Percentiles rank a stretch among this genome's conserved stretches.
These are phyloP conservation scores for Pygmarrhopalites habei DNA, from an alignment of 1,140 invertebrate species.

Conservation along the genomic window DNA sequence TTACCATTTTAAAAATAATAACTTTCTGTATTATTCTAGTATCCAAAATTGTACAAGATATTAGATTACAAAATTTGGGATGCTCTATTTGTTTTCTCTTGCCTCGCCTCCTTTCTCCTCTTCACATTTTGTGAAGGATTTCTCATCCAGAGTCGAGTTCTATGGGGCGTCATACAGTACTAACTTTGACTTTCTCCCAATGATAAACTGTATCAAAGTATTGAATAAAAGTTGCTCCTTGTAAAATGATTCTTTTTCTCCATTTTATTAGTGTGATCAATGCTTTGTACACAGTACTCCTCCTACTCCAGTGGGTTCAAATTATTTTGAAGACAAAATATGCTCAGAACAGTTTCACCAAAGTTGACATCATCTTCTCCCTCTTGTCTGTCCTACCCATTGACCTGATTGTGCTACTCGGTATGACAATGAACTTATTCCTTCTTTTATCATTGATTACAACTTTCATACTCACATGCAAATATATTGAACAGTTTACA, in stretches of 20 bases:
- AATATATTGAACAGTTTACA: no score
- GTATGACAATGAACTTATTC: neutral
- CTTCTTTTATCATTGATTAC: no score
- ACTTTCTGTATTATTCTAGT: constrained; percentile 2
- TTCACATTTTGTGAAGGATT: constrained; percentile 36
- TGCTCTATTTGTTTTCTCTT: constrained; percentile 19
- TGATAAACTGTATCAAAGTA: no score
- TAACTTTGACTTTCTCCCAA: neutral
- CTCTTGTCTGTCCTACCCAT: constrained; percentile 24
- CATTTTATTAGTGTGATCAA: constrained; percentile 18
- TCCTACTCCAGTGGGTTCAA: constrained; percentile 29
- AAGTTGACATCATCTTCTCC: constrained; percentile 23
- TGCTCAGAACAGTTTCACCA: constrained; percentile 28
- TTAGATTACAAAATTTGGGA: constrained; percentile 24
- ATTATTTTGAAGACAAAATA: constrained; percentile 32
- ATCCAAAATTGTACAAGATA: constrained; percentile 12
- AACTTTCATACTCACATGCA: no score
- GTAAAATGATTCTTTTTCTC: no score
- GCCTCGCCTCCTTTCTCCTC: constrained; percentile 24
- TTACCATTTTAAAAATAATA: neutral
- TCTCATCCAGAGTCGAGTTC: constrained; percentile 13
- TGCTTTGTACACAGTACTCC: constrained; percentile 21
- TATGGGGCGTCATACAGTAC: constrained; percentile 26
- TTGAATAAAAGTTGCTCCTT: no score
- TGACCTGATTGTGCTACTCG: constrained; percentile 29